phyloP scores from a whole-genome alignment of 2,113 vertebrate species.

The Gadus chalcogrammus region DNA sequence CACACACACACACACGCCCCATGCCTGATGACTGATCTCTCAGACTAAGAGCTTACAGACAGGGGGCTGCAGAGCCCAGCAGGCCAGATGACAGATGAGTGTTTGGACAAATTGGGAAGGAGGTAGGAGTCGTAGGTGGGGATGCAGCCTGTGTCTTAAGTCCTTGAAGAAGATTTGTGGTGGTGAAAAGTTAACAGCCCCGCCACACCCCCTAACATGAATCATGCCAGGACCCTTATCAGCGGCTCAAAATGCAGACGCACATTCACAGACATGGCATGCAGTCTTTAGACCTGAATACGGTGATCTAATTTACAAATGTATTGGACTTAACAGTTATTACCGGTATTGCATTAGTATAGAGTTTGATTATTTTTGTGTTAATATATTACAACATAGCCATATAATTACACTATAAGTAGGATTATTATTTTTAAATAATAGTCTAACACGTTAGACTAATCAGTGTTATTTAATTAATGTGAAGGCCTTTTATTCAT shows the following conservation, averaged over 20 bases:
- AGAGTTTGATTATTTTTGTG: no score
- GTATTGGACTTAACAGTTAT: no score
- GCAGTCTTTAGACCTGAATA: not conserved
- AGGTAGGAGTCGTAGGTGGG: slow-evolving; percentile 24
- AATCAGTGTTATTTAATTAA: no score
- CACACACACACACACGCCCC: no score
- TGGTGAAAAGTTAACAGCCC: slow-evolving; percentile 40
- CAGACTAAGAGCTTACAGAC: slow-evolving; percentile 18
- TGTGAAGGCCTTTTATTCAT: no score
- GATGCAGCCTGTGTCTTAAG: slow-evolving; percentile 33
- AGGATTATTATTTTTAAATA: no score
- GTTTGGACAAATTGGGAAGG: slow-evolving; percentile 37
- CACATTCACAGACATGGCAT: not conserved
- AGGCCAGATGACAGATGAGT: slow-evolving; percentile 14
- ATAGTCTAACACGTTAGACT: no score
- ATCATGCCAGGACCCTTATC: slow-evolving; percentile 29
- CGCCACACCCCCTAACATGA: slow-evolving; percentile 44
- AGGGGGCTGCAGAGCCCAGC: slow-evolving; percentile 13
- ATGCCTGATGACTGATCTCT: not conserved
- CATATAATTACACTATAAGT: no score
- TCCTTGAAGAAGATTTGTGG: slow-evolving; percentile 39
- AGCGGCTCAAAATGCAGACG: slow-evolving; percentile 19
- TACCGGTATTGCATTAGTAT: no score
- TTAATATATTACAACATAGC: no score
- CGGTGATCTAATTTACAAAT: not conserved